Base-by-base conservation (phyloP, 2,888 invertebrate genomes). In the Brassicogethes aeneus region DNA sequence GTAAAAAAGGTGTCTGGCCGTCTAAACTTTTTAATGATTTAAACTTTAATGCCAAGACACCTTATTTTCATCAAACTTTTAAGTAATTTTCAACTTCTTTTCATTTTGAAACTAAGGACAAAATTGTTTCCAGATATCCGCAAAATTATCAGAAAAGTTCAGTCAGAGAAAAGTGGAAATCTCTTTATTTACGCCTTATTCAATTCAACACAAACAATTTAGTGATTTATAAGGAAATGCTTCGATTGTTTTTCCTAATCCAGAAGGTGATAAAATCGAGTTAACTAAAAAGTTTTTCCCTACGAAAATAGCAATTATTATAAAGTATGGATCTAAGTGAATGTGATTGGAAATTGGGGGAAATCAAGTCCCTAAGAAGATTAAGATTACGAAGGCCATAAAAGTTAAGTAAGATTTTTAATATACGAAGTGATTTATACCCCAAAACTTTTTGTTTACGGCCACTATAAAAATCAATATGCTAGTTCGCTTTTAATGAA, bases 201-300 rank as follows among this genome's bases (percentile, higher is more conserved):
- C 42, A 37, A 15, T 46, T 45, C 34, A 43, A 36, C 32, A 40
- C 45, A 53, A 50, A 53, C 47, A 53, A 44, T 46, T 47, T 45
- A 41, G 40, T 48, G 54, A 54, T 54, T 52, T 51, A 54, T 54
- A 51, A 41, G 39, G 17, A 31, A 42, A 42, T 38, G 46, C 41
- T 43, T 37, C 43, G 45, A 50, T 50, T 48, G 46, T 47, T 45
- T 41, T n/a, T 43, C 42, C 40, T 49, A 49, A 47, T 51, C 47
- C 50, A 40, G 42, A 46, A 50, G 52, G 48, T 52, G 50, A 47
- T 42, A 42, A 52, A 52, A 52, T 53, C 47, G 42, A 52, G 49
- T 53, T 53, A 51, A 39, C 45, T 40, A 42, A 35, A 36, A 37
- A 47, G 46, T 42, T 47, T 51, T 48, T 47, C 39, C 46, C 39